phyloP scores from a whole-genome alignment of 64 coral and sea anemone genomes.

The Stichodactyla helianthus region DNA sequence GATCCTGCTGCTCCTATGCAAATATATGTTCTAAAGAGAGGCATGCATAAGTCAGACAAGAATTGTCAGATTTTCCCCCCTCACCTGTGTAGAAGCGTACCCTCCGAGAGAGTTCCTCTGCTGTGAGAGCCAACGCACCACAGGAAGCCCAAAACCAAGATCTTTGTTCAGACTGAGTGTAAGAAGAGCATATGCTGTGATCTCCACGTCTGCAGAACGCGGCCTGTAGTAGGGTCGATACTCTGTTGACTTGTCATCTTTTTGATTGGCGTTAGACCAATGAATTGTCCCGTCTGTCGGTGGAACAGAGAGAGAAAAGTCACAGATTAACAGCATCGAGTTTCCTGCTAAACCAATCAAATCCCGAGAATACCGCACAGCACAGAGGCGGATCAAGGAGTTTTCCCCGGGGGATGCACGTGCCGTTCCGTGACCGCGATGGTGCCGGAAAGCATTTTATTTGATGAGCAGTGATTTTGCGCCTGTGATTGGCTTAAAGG shows the following conservation, averaged over 20 bases:
- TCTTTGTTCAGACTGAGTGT: slow-evolving; percentile 42
- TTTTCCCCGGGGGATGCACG: too few relatives aligned
- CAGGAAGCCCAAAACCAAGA: slow-evolving; percentile 44
- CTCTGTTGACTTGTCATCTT: slow-evolving; percentile 18
- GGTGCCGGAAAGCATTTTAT: too few relatives aligned
- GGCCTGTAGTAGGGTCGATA: slow-evolving; percentile 85
- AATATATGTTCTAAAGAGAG: neutral
- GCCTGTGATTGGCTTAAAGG: too few relatives aligned
- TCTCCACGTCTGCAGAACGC: slow-evolving; percentile 89
- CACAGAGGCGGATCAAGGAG: too few relatives aligned
- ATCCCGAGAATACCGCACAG: neutral
- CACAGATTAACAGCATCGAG: neutral
- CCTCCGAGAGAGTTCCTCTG: slow-evolving; percentile 90
- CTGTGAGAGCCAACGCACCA: slow-evolving; percentile 87
- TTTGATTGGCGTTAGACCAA: slow-evolving; percentile 64
- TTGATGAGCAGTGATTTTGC: too few relatives aligned
- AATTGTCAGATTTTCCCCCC: neutral
- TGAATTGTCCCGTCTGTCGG: slow-evolving; percentile 71
- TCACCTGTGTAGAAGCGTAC: slow-evolving; percentile 87
- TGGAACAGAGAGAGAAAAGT: neutral
- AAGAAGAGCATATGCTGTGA: slow-evolving; percentile 88
- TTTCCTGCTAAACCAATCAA: neutral
- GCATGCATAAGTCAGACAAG: neutral
- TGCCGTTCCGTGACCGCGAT: too few relatives aligned
- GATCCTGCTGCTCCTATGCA: too few relatives aligned